Base-by-base conservation (phyloP, 2,888 invertebrate genomes). In the Scaptomyza reducta region DNA sequence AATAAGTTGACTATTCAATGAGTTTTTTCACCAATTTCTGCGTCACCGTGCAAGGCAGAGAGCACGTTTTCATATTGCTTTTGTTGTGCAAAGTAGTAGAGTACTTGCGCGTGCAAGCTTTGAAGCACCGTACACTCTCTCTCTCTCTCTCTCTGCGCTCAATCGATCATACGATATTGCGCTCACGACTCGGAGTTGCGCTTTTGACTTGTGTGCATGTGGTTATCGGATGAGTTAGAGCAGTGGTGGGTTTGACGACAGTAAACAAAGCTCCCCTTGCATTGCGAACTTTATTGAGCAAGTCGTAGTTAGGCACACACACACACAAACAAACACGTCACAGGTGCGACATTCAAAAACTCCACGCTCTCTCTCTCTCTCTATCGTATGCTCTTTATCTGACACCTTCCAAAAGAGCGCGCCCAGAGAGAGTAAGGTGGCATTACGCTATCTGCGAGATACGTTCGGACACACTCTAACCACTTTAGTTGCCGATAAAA, bases 401-500 rank as follows among this genome's bases (percentile, higher is more conserved):
- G 11, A 27, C 61, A 38, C 35, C 29, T 40, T 14, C 5, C 27
- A 14, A 65, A 64, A 35, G 18, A 69, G 44, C 33, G 33, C 27
- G 44, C 13, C 38, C 42, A 54, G 55, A 40, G 40, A 16, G 40
- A 54, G 61, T 35, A 33, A 71, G 51, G 33, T 64, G 31, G 41
- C 46, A 56, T 50, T 70, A 55, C 41, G 70, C 66, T 79, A 77
- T 71, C 67, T 67, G 65, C 35, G 65, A 87, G 81, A 80, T 75
- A 73, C 71, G 69, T 66, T 74, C 70, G 66, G 67, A 65, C 62
- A 54, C 46, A 54, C 16, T 47, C 16, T 47, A 38, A 60, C 65
- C 72, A 85, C 75, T 87, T 84, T 65, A 88, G 83, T 88, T 74
- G 69, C 78, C 88, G 84, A 84, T 86, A 84, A 84, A 84, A 79